phyloP scores from a whole-genome alignment of 2,888 invertebrate genomes.

The Caenorhabditis imperialis region DNA sequence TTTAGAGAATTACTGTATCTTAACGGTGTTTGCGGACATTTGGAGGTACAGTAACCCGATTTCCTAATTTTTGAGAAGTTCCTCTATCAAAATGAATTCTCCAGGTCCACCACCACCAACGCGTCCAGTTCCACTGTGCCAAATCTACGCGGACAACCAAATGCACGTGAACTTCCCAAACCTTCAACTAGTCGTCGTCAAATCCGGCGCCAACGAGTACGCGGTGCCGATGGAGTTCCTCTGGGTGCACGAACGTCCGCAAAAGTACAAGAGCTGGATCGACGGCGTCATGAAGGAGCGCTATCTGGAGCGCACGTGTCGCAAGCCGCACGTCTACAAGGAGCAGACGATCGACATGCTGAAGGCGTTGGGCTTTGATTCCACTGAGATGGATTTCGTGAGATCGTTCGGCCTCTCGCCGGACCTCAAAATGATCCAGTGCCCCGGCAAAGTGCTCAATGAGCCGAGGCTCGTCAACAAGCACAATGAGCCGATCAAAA shows the following conservation, averaged over 20 bases:
- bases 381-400: slow-evolving; percentile 21
- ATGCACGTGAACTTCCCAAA: slow-evolving; percentile 35
- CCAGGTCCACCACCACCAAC: too few relatives aligned
- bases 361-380: slow-evolving; percentile 32
- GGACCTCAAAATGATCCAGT: slow-evolving; percentile 38
- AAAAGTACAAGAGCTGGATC: slow-evolving; percentile 37
- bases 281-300: slow-evolving; percentile 26
- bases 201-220: slow-evolving; percentile 21
- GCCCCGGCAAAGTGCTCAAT: slow-evolving; percentile 40
- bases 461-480: slow-evolving; percentile 44
- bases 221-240: slow-evolving; percentile 45
- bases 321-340: slow-evolving; percentile 35
- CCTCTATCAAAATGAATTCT: too few relatives aligned
- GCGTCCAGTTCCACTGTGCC: neutral
- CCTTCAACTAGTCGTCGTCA: slow-evolving; percentile 46
- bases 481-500: slow-evolving; percentile 13
- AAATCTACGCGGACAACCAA: slow-evolving; percentile 7
- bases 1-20: too few relatives aligned
- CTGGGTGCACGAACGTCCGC: slow-evolving; percentile 36
- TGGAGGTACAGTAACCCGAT: too few relatives aligned
- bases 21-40: too few relatives aligned
- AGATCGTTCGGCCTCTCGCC: slow-evolving; percentile 17
- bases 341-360: slow-evolving; percentile 32
- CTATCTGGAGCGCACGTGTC: slow-evolving; percentile 25
- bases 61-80: too few relatives aligned